These are phyloP conservation scores for Drosophila suboccidentalis DNA, from an alignment of 2,888 invertebrate species.

Conservation along the genomic window DNA sequence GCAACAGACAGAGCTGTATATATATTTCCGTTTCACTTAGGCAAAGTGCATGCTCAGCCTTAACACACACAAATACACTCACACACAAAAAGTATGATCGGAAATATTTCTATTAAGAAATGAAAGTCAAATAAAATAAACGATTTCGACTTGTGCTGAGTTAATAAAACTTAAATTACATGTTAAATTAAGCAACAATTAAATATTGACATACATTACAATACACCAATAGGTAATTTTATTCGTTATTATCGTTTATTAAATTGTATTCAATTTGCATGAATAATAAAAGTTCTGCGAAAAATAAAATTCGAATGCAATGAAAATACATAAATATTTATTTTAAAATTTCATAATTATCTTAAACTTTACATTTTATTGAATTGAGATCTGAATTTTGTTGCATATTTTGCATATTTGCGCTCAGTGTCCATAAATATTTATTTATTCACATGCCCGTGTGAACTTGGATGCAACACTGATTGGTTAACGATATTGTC, in stretches of 20 bases:
- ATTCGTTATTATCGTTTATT: neutral
- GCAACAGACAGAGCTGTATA: neutral
- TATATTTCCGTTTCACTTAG: neutral
- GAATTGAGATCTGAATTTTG: neutral
- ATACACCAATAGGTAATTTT: too few relatives aligned
- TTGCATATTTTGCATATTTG: too few relatives aligned
- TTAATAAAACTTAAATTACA: neutral
- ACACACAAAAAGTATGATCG: neutral
- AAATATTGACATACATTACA: neutral
- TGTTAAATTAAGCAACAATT: neutral
- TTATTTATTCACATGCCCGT: neutral
- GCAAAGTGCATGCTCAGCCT: conserved; percentile 4
- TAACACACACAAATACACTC: neutral
- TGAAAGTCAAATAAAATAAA: neutral
- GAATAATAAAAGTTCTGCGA: neutral
- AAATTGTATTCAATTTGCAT: neutral
- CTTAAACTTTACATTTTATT: neutral
- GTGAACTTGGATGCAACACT: neutral
- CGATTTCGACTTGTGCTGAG: too few relatives aligned
- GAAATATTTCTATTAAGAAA: neutral
- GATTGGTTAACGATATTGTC: neutral
- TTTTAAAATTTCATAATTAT: neutral
- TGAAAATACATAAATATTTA: neutral
- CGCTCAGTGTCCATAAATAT: neutral
- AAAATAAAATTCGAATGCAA: neutral